These are phyloP conservation scores for Cerastis rubricosa DNA, from an alignment of 2,888 invertebrate species.

Conservation along the genomic window DNA sequence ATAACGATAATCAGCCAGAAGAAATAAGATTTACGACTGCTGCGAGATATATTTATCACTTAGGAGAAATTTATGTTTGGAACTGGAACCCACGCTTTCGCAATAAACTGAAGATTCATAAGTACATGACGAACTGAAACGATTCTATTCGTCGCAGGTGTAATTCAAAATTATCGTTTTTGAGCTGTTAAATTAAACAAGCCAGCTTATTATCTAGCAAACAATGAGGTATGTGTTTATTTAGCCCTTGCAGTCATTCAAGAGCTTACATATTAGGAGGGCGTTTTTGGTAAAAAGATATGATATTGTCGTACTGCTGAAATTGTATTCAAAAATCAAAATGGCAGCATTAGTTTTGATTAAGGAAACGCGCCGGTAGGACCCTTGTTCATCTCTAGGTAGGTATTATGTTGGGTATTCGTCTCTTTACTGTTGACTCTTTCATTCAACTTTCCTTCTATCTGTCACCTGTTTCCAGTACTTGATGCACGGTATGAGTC, in stretches of 20 bases:
- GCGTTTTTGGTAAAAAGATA: not conserved
- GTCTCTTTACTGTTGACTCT: not conserved
- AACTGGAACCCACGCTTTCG: conserved; percentile 18
- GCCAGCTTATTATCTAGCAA: not conserved
- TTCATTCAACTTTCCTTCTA: not conserved
- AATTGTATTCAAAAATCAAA: not conserved
- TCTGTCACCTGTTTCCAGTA: not conserved
- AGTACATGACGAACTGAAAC: not conserved
- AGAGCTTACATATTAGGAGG: not conserved
- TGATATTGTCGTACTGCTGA: not conserved
- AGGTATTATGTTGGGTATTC: not conserved
- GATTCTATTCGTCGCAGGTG: not conserved
- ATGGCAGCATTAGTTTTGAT: not conserved
- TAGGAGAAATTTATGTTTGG: not conserved
- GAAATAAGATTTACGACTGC: not conserved
- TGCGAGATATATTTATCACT: conserved; percentile 12
- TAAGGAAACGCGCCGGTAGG: not conserved
- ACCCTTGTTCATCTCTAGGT: not conserved
- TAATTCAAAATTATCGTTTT: conserved; percentile 3
- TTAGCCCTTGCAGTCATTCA: not conserved
- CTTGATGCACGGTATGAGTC: not conserved
- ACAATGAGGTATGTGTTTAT: not conserved
- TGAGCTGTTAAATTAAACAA: not conserved
- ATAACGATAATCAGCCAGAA: not conserved
- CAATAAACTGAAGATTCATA: conserved; percentile 22